Percentiles rank a stretch among this genome's conserved stretches.
phyloP scores from a whole-genome alignment of 2,113 vertebrate genomes.

The Bubo scandiacus region DNA sequence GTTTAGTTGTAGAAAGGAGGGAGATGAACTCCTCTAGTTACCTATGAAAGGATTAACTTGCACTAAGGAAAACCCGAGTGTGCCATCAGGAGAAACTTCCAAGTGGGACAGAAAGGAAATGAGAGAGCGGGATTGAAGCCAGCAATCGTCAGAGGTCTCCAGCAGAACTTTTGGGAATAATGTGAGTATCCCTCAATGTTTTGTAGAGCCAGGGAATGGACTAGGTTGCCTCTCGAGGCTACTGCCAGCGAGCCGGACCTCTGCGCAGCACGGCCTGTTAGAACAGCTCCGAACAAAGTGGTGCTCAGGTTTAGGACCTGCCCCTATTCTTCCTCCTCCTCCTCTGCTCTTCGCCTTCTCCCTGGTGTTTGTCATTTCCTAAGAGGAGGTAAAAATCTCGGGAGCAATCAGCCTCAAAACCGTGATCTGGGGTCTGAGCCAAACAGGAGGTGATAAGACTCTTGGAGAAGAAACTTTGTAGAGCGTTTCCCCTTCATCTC shows the following conservation, averaged over 20 bases:
- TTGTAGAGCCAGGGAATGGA: not conserved
- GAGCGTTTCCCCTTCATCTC: not conserved
- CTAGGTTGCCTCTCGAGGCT: accelerated
- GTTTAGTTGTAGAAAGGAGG: not conserved
- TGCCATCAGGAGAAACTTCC: not conserved
- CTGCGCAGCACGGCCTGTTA: not conserved
- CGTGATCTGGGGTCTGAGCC: not conserved
- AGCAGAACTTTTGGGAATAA: not conserved
- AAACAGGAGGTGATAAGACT: too few relatives aligned
- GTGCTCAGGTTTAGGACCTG: accelerated
- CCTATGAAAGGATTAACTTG: not conserved
- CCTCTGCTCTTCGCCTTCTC: not conserved
- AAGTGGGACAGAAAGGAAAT: not conserved
- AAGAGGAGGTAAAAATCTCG: not conserved
- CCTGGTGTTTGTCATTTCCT: not conserved
- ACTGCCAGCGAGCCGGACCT: not conserved
- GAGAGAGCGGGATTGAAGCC: not conserved
- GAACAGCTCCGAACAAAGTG: not conserved
- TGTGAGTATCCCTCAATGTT: accelerated
- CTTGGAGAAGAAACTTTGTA: not conserved
- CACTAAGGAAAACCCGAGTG: too few relatives aligned
- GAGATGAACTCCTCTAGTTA: not conserved
- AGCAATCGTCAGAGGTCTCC: not conserved
- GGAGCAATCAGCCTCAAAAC: not conserved
- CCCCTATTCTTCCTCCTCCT: not conserved